A percentile compares a stretch with the other conserved stretches of the same genome.
Conservation (phyloP, 2,888 invertebrate genomes). For the Kryphioiulus occultus region DNA sequence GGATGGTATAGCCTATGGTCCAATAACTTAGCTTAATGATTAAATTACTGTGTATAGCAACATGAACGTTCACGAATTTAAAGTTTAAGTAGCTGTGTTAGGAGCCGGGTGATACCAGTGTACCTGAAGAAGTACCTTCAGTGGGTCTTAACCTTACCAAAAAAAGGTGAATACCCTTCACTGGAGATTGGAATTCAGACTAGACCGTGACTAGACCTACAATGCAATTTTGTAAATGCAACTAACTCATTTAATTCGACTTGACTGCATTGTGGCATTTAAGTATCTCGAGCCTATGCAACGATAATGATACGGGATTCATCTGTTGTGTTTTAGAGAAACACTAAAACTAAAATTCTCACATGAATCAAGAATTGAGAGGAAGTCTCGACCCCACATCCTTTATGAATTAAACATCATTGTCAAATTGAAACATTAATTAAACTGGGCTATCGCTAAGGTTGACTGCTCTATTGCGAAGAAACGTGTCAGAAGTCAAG, state of each 20-base stretch:
- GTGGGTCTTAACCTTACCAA: not conserved
- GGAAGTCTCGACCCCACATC: not conserved
- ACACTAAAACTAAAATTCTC: not conserved
- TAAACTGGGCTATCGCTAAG: not conserved
- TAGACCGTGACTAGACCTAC: not conserved
- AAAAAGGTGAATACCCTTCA: constrained; percentile 1
- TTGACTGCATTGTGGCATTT: too few species aligned
- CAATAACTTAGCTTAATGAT: too few species aligned
- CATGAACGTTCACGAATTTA: too few species aligned
- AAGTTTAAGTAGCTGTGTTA: too few species aligned
- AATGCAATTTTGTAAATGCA: too few species aligned
- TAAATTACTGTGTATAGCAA: too few species aligned
- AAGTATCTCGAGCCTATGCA: too few species aligned
- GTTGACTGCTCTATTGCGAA: not conserved
- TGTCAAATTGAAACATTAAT: not conserved
- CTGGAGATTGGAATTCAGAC: not conserved
- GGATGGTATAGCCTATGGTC: too few species aligned
- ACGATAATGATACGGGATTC: too few species aligned
- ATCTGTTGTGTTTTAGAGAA: too few species aligned
- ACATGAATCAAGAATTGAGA: not conserved
- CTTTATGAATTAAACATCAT: not conserved
- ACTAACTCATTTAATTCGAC: too few species aligned
- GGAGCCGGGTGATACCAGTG: too few species aligned
- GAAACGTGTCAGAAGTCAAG: not conserved
- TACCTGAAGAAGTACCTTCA: not conserved